phyloP scores from a whole-genome alignment of 2,113 vertebrate genomes.

The Dromiciops gliroides region DNA sequence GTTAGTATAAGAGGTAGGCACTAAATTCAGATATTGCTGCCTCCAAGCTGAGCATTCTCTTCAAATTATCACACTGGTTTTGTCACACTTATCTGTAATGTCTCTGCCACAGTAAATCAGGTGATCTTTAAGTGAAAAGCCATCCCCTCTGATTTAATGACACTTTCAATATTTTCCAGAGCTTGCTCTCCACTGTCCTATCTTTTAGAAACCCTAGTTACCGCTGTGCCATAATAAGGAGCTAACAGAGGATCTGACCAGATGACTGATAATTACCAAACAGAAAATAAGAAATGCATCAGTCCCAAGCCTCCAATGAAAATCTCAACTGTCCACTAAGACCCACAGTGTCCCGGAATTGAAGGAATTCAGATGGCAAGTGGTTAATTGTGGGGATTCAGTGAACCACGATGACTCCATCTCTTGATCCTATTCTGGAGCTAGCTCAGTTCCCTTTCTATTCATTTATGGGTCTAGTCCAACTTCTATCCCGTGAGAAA shows the following conservation, averaged over 20 bases:
- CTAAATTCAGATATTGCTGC: background rate
- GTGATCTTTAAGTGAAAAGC: background rate
- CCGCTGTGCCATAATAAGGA: background rate
- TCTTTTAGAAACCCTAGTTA: background rate
- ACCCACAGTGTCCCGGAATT: no score
- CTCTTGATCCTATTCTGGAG: no score
- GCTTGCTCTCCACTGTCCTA: background rate
- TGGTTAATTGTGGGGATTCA: no score
- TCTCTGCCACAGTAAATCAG: background rate
- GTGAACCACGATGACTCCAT: no score
- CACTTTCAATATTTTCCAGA: background rate
- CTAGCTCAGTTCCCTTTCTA: no score
- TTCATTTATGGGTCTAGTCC: no score
- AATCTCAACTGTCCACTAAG: no score
- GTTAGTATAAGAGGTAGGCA: background rate
- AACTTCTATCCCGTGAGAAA: no score
- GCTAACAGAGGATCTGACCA: background rate
- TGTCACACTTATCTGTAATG: background rate
- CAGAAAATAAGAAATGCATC: background rate
- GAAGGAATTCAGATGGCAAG: no score
- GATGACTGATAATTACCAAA: background rate
- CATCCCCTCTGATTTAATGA: background rate
- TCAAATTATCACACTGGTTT: background rate
- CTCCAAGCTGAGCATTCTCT: no score
- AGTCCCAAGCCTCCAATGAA: no score